These are phyloP conservation scores for Synanthedon tipuliformis DNA, from an alignment of 2,888 invertebrate genomes.

Conservation along the genomic window DNA sequence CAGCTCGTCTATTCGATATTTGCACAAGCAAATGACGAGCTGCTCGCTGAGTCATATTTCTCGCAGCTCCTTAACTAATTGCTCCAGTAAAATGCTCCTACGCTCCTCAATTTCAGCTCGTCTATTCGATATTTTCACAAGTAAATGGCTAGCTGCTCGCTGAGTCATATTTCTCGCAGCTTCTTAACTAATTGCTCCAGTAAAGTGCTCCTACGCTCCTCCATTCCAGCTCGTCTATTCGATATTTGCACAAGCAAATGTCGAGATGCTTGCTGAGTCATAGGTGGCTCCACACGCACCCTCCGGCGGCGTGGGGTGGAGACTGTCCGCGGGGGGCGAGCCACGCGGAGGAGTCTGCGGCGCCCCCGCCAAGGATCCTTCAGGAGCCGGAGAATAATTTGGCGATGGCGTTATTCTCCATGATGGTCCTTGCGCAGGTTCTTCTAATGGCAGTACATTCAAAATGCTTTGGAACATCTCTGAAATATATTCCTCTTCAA, in stretches of 20 bases:
- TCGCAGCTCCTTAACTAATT: too few species aligned
- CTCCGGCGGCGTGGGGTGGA: background rate
- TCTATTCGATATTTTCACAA: too few species aligned
- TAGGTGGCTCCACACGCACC: background rate
- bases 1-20: too few species aligned
- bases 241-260: background rate
- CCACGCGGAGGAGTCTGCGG: background rate
- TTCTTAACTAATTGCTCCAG: background rate
- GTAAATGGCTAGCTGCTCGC: too few species aligned
- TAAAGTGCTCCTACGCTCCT: background rate
- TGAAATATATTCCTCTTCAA: too few species aligned
- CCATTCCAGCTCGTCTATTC: background rate
- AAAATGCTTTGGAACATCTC: too few species aligned
- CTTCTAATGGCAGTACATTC: background rate
- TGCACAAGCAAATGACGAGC: too few species aligned
- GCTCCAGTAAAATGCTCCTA: too few species aligned
- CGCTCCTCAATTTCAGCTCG: too few species aligned
- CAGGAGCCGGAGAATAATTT: background rate
- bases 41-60: too few species aligned
- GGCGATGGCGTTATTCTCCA: background rate
- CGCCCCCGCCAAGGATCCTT: background rate
- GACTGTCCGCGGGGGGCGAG: background rate
- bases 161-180: too few species aligned
- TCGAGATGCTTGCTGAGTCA: background rate
- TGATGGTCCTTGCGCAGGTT: background rate